These are phyloP conservation scores for Coenobita brevimanus DNA, from an alignment of 1,140 invertebrate species.

Conservation along the genomic window DNA sequence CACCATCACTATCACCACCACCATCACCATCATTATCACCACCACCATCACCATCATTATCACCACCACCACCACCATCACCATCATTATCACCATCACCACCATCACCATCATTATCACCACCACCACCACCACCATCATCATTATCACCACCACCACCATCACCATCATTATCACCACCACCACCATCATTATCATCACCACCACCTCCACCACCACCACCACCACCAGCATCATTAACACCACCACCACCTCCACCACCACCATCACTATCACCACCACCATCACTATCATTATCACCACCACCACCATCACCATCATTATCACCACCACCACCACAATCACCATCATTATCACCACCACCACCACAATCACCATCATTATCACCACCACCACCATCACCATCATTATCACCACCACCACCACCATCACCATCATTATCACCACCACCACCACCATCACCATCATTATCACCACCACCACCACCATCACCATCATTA, in stretches of 20 bases:
- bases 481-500: no score
- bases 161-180: background rate
- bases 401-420: no score
- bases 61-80: conserved; percentile 9
- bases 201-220: background rate
- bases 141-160: background rate
- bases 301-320: no score
- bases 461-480: no score
- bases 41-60: background rate
- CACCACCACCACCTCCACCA: background rate
- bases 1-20: background rate
- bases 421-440: no score
- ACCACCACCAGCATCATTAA: background rate
- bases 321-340: no score
- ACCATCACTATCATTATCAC: no score
- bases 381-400: no score
- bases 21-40: background rate
- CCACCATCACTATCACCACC: background rate
- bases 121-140: background rate
- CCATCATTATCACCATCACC: background rate
- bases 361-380: no score
- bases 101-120: background rate
- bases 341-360: no score
- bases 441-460: no score
- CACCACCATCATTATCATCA: background rate